Conservation (phyloP, 2,113 vertebrate species). For the Xenus cinereus region DNA sequence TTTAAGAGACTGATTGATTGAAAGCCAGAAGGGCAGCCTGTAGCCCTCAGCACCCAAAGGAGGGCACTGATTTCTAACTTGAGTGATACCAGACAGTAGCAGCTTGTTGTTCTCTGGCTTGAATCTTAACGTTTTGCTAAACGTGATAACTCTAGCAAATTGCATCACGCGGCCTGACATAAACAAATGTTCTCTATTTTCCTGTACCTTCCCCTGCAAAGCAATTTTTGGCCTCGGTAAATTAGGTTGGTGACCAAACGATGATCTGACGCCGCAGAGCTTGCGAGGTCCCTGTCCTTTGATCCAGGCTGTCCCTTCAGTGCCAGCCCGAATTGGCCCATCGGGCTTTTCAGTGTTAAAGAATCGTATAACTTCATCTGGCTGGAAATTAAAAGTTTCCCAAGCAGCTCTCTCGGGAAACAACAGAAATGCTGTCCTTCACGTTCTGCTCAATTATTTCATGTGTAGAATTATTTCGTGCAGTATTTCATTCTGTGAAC, state of each 20-base stretch:
- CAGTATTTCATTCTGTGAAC: neutral
- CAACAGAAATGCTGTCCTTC: neutral
- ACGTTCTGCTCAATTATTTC: neutral
- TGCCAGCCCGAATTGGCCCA: constrained; percentile 4
- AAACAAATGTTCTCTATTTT: constrained; percentile 42
- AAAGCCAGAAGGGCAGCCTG: constrained; percentile 56
- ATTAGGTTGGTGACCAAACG: neutral
- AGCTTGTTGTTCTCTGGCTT: constrained; percentile 41
- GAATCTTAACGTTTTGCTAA: constrained; percentile 46
- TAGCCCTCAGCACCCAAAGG: constrained; percentile 54
- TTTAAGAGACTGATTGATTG: constrained; percentile 57
- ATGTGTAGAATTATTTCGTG: neutral
- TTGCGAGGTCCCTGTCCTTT: constrained; percentile 49
- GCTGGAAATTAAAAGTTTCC: neutral
- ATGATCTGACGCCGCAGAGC: neutral
- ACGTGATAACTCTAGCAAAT: constrained; percentile 53
- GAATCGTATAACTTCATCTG: neutral
- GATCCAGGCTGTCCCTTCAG: constrained; percentile 1
- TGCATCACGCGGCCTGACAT: constrained; percentile 37
- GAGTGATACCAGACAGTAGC: constrained; percentile 63
- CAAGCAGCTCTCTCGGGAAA: neutral
- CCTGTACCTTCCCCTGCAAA: neutral
- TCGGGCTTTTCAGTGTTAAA: neutral
- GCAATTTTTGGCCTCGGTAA: constrained; percentile 8
- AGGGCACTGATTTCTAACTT: constrained; percentile 66